Conservation (phyloP, 2,113 vertebrate genomes). For the Canis aureus region DNA sequence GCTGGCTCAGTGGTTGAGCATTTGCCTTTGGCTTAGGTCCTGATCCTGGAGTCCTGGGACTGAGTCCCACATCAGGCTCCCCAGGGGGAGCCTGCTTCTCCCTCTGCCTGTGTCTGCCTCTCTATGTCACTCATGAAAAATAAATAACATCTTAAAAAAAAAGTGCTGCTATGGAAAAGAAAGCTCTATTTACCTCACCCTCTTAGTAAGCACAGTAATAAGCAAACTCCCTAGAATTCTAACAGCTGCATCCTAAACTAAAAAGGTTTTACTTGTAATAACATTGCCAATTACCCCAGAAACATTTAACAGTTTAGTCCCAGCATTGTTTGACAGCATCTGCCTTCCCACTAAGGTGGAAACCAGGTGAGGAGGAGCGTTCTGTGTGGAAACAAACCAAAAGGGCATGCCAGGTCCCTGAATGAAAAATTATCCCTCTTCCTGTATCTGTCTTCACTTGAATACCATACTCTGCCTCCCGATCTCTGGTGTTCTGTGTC, state of each 20-base stretch:
- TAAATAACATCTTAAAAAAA: no score
- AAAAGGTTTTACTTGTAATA: constrained; percentile 6
- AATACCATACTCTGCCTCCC: background rate
- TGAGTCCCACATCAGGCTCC: no score
- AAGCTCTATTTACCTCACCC: background rate
- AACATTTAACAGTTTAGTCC: background rate
- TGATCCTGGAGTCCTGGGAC: no score
- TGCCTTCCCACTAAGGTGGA: background rate
- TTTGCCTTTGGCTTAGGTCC: no score
- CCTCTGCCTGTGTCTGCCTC: no score
- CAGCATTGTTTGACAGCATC: background rate
- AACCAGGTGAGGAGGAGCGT: background rate
- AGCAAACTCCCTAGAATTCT: background rate
- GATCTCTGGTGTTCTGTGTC: background rate
- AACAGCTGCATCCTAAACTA: background rate
- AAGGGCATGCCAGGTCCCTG: background rate
- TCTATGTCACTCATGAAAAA: no score
- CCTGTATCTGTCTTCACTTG: background rate
- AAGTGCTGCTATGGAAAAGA: background rate
- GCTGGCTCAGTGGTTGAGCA: no score
- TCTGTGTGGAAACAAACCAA: background rate
- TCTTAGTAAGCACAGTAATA: background rate
- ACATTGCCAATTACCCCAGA: background rate
- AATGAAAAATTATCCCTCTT: background rate
- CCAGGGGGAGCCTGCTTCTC: no score